Evolutionary conservation across 2,113 vertebrate species (phyloP), one percentile per base, ranked within the genome.

Genomic region (Oryzias curvinotus): DNA sequence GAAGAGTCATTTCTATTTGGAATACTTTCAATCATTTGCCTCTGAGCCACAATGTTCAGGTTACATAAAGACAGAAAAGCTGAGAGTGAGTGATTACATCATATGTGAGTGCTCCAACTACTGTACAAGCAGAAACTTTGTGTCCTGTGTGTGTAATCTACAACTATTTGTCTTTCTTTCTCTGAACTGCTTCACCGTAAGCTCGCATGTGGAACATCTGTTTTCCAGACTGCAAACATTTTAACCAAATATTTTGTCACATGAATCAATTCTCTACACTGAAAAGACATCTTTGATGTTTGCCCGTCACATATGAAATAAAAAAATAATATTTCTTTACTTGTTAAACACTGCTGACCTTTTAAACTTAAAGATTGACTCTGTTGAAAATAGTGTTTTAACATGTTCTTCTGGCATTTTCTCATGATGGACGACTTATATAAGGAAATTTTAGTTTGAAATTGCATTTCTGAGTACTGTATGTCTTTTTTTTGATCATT

Each of bases 11-110:
- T 73, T 76, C 52, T 54, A 46, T 67, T 30, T 46, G 47, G 3
- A 21, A 82, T 61, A 57, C 82, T 77, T 88, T 73, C 71, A 84
- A 90, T 87, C 73, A 68, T 45, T 30, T 16, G 59, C 61, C 56
- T 63, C 64, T 50, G 65, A 75, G 68, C 45, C 16, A 30, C 26
- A 15, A 49, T 15, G 43, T 28, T 62, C 52, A 13, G 36, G 36
- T 14, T 75, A 18, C 13, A 45, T 45, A 19, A 18, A 19, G 47
- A n/a, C n/a, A 60, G 41, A 74, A 55, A 0, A 36, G 25, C 51
- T 71, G 14, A 52, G 53, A 18, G 17, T 1, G 3, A 50, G 17
- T 2, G 61, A 70, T 53, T 8, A 18, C 25, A 8, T 25, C 41
- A 4, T 0, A 5, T 52, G 1, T 19, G 45, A 16, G 18, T 21